Evolutionary conservation across 1,140 invertebrate genomes (phyloP).

Genomic region (Harpegnathos saltator): DNA sequence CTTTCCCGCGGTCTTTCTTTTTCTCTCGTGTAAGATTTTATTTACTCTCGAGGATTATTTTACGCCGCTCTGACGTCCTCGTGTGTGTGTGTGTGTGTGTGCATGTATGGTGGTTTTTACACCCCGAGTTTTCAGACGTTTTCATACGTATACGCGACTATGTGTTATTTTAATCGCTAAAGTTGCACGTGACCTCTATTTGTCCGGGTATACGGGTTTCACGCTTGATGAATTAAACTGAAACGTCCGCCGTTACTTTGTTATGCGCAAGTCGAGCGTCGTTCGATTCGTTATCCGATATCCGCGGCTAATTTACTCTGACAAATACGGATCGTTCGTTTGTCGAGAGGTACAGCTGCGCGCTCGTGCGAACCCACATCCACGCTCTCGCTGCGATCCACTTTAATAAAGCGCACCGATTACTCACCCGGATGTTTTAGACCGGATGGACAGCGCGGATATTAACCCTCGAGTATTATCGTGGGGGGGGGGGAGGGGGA

Average conservation of each 20-base stretch:
- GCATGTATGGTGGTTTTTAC: too few relatives aligned
- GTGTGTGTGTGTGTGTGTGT: too few relatives aligned
- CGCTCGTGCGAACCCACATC: slow-evolving; percentile 46
- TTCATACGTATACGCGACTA: too few relatives aligned
- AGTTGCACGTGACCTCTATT: slow-evolving; percentile 1
- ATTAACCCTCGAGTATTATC: slow-evolving; percentile 53
- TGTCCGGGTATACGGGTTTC: background rate
- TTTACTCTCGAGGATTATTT: background rate
- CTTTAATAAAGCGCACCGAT: slow-evolving; percentile 67
- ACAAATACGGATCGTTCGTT: slow-evolving; percentile 75
- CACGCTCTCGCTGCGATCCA: slow-evolving; percentile 56
- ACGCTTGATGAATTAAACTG: slow-evolving; percentile 32
- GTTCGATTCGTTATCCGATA: slow-evolving; percentile 67
- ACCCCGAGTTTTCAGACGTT: too few relatives aligned
- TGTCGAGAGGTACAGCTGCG: slow-evolving; percentile 55
- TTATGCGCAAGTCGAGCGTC: slow-evolving; percentile 38
- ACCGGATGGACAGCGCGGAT: slow-evolving; percentile 48
- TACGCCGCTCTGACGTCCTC: background rate
- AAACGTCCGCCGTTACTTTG: slow-evolving; percentile 23
- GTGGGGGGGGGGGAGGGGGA: too few relatives aligned
- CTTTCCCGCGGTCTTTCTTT: too few relatives aligned
- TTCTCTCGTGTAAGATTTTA: too few relatives aligned
- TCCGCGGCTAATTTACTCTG: slow-evolving; percentile 74
- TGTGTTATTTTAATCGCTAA: background rate
- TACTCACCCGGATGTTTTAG: slow-evolving; percentile 67